Evolutionary conservation across 2,888 invertebrate genomes (phyloP), one percentile per base, ranked within the genome.

Genomic region (Pammene aurita): DNA sequence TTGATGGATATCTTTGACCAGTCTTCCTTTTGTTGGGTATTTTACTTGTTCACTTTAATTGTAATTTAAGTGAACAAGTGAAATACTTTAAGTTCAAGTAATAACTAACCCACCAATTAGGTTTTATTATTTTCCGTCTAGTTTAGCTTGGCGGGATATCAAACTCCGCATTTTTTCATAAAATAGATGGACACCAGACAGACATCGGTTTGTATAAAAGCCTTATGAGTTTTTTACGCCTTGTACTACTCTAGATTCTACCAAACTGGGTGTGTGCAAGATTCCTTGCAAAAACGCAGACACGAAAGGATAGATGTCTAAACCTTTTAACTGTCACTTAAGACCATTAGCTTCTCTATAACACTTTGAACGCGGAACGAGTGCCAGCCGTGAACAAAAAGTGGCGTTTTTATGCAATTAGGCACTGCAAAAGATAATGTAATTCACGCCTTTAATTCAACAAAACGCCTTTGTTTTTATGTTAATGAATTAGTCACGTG

Each of bases 401-500:
- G 35, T 42, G 46, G 14, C 52, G 58, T 69, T 69, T 69, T 69
- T 69, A 65, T 65, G 64, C 69, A 69, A 64, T 60, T 64, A 64
- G 46, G 46, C 13, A 26, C 54, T 65, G 63, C 57, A 58, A 58
- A 68, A 58, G 63, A 64, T 60, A 60, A 60, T 65, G 64, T 69
- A 48, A 69, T 68, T 69, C 64, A 38, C 56, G 18, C 63, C 26
- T 64, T 54, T 68, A 26, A 68, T 65, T 65, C 41, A 65, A 58
- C 64, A 60, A 68, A 69, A 65, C 38, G 54, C 41, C 60, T 69
- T 69, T 69, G 64, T 69, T 69, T 55, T 69, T 60, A 69, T 69
- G 69, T 55, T 69, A 69, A 69, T 69, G 54, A 65, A 38, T 16
- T 42, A 52, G n/a, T 65, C 58, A 54, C 55, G 65, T 60, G 58